Evolutionary conservation across 2,113 vertebrate species (phyloP).

Genomic region (Alexandromys fortis): DNA sequence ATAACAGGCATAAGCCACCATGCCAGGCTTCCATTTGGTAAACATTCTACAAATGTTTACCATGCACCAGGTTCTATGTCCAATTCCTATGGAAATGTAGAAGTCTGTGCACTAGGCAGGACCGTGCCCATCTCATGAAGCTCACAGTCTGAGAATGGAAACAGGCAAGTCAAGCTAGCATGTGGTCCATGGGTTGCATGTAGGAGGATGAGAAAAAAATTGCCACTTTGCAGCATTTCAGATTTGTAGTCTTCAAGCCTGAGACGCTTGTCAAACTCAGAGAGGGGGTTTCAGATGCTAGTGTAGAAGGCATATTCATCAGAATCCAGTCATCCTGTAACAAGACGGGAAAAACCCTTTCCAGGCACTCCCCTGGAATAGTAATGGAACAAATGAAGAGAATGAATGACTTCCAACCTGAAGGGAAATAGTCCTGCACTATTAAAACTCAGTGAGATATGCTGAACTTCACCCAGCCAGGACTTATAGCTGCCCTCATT

Average conservation of each 20-base stretch:
- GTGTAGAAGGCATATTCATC: background rate
- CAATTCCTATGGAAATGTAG: background rate
- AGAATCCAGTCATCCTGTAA: background rate
- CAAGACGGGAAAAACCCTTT: background rate
- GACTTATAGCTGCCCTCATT: background rate
- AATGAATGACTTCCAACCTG: background rate
- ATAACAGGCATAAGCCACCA: background rate
- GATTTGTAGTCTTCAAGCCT: background rate
- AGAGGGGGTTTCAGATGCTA: constrained; percentile 3
- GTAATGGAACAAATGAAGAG: background rate
- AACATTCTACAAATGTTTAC: background rate
- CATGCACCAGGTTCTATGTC: background rate
- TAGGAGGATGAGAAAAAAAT: background rate
- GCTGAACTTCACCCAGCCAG: background rate
- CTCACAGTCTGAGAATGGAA: background rate
- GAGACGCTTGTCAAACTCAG: constrained; percentile 10
- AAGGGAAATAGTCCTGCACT: background rate
- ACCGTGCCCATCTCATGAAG: background rate
- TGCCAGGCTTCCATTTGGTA: background rate
- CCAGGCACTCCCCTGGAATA: background rate
- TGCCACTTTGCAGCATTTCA: background rate
- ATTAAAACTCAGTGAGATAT: constrained; percentile 8
- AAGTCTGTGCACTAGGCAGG: background rate
- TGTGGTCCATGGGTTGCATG: background rate
- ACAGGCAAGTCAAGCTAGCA: background rate